phyloP scores from a whole-genome alignment of 2,797 vertebrate species.

The Tapirus indicus region DNA sequence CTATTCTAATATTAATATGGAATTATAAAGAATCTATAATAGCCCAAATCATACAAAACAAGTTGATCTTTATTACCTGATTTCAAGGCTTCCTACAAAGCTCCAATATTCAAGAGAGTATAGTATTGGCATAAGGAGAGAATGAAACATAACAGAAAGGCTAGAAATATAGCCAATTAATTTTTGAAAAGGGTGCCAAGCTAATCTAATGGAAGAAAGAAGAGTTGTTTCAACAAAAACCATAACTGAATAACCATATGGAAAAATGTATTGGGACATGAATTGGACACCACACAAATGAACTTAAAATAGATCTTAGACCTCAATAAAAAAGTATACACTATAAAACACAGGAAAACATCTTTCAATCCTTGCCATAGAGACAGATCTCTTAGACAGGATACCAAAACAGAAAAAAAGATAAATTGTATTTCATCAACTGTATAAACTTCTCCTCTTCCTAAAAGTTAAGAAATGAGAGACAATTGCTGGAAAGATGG shows the following conservation, averaged over 20 bases:
- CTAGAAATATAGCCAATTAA: background rate
- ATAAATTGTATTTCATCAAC: background rate
- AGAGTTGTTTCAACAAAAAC: background rate
- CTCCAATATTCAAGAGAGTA: background rate
- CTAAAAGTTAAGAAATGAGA: background rate
- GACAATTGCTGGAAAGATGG: too few relatives aligned
- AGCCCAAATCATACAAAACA: background rate
- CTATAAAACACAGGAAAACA: background rate
- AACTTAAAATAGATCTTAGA: background rate
- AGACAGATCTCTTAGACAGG: background rate
- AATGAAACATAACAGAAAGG: background rate
- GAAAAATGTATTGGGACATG: background rate
- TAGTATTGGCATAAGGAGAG: background rate
- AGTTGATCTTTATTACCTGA: background rate
- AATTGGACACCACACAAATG: background rate
- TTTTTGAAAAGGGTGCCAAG: background rate
- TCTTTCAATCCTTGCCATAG: background rate
- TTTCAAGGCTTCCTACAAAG: background rate
- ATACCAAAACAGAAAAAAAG: background rate
- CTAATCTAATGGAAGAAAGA: background rate
- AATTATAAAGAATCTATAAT: background rate
- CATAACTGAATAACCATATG: background rate
- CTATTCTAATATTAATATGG: conserved; percentile 25
- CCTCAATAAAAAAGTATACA: background rate
- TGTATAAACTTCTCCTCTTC: background rate